A percentile compares a stretch with the other conserved stretches of the same genome.
These are phyloP conservation scores for Calameuta pallipes DNA, from an alignment of 2,888 invertebrate genomes.

Conservation along the genomic window DNA sequence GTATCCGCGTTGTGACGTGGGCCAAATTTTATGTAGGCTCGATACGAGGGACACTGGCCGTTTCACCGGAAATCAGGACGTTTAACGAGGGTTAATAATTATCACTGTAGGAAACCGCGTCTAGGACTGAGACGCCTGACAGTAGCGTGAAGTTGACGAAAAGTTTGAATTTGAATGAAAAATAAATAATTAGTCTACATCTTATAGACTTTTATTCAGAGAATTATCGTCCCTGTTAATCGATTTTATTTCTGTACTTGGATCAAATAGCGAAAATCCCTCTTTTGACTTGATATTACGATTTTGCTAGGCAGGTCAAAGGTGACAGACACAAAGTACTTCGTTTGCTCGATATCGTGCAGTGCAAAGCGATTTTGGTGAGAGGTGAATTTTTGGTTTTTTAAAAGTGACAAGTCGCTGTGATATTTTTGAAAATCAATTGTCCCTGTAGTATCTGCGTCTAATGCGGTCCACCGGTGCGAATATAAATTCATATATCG, in stretches of 20 bases:
- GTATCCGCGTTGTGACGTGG: conserved; percentile 37
- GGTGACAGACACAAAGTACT: background rate
- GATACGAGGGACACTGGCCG: conserved; percentile 34
- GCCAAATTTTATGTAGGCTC: background rate
- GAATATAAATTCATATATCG: background rate
- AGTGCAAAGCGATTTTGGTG: background rate
- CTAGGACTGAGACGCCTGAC: background rate
- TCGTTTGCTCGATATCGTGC: background rate
- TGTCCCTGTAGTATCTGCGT: background rate
- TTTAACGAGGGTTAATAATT: background rate
- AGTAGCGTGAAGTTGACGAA: background rate
- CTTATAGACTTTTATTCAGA: background rate
- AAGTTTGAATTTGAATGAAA: background rate
- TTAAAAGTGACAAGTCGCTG: background rate
- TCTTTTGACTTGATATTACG: background rate
- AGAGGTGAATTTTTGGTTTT: background rate
- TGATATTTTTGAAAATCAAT: background rate
- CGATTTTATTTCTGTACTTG: background rate
- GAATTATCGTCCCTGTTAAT: background rate
- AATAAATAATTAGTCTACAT: background rate
- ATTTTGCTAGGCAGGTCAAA: background rate
- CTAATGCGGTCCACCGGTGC: background rate
- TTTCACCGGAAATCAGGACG: conserved; percentile 25
- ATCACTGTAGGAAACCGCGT: background rate
- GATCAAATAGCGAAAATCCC: conserved; percentile 36